A percentile compares a stretch with the other conserved stretches of the same genome.
Evolutionary conservation across 2,888 invertebrate species (phyloP).

Genomic region (Mactromeris polynyma): DNA sequence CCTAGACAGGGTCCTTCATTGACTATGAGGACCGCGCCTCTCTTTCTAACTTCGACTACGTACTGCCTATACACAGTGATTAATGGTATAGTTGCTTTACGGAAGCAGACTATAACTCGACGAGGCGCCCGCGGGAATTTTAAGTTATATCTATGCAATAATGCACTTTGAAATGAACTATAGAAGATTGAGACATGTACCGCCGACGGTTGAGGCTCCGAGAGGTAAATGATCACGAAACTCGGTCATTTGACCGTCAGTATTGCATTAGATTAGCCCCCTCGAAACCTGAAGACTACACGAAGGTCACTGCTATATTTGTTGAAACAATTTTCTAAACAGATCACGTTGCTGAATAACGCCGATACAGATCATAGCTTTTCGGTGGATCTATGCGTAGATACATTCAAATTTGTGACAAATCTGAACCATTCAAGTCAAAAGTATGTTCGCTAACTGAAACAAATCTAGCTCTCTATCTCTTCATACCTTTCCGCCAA

Average conservation of each 20-base stretch:
- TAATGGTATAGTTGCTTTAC: not conserved
- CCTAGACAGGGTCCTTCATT: too few relatives aligned
- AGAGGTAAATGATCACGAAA: not conserved
- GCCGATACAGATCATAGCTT: too few relatives aligned
- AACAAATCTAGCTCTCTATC: not conserved
- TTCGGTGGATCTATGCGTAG: too few relatives aligned
- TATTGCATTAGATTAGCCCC: too few relatives aligned
- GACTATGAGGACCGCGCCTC: too few relatives aligned
- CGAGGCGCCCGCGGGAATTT: not conserved
- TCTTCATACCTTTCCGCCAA: not conserved
- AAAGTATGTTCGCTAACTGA: too few relatives aligned
- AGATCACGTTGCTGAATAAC: too few relatives aligned
- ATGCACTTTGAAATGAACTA: not conserved
- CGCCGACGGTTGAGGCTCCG: not conserved
- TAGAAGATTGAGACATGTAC: constrained; percentile 11
- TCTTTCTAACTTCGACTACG: not conserved
- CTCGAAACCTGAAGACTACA: too few relatives aligned
- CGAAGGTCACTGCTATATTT: too few relatives aligned
- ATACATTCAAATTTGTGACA: too few relatives aligned
- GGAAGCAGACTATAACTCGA: not conserved
- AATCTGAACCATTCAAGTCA: too few relatives aligned
- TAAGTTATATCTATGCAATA: not conserved
- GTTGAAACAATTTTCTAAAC: too few relatives aligned
- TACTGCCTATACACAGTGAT: not conserved
- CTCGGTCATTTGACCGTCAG: not conserved